A percentile compares a stretch with the other conserved stretches of the same genome.
Evolutionary conservation across 2,888 invertebrate species (phyloP).

Genomic region (Agrypnus murinus): DNA sequence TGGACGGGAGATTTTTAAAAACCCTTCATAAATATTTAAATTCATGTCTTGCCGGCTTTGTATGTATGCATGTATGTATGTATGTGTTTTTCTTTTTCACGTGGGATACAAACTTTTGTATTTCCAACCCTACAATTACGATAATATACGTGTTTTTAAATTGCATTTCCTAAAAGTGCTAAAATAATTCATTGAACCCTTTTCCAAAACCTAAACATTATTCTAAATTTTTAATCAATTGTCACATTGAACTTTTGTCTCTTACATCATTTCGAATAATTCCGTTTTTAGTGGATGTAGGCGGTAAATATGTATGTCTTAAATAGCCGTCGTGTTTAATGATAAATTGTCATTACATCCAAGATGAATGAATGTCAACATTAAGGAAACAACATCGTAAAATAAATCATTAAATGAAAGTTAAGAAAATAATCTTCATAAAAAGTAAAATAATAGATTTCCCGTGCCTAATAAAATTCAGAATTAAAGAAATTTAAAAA

Average conservation of each 20-base stretch:
- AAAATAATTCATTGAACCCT: conserved; percentile 3
- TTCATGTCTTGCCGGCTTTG: conserved; percentile 7
- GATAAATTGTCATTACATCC: no score
- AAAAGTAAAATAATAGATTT: no score
- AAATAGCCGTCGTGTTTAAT: no score
- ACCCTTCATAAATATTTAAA: conserved; percentile 30
- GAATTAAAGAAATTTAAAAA: no score
- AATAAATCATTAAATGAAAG: no score
- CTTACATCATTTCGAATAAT: conserved; percentile 11
- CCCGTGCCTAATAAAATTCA: no score
- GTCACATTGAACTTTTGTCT: conserved; percentile 21
- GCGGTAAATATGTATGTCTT: neutral
- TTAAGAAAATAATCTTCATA: no score
- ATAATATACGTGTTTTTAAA: conserved; percentile 1
- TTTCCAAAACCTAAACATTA: neutral
- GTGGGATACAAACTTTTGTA: conserved; percentile 1
- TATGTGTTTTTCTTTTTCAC: neutral
- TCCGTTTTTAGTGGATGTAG: no score
- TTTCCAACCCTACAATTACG: neutral
- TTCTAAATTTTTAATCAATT: conserved; percentile 5
- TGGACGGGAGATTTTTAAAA: conserved; percentile 30
- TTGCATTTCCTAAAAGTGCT: conserved; percentile 9
- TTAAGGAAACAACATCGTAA: no score
- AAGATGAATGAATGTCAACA: no score
- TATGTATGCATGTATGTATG: no score